Evolutionary conservation across 2,888 invertebrate species (phyloP), one percentile per base, ranked within the genome.

Genomic region (Lamellibrachia satsuma): DNA sequence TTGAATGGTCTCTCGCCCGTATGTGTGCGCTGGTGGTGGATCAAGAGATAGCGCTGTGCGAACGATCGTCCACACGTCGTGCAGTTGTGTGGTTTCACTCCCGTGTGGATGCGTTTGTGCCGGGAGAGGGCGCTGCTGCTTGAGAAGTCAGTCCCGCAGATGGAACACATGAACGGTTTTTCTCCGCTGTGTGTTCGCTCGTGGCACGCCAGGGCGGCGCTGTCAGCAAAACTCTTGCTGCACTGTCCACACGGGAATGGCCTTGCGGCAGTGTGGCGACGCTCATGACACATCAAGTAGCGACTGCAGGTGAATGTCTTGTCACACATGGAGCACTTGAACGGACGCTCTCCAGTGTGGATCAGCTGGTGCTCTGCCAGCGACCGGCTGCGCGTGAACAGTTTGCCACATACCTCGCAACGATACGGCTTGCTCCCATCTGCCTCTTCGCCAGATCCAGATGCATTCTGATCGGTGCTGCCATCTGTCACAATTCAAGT

Each of bases 11-110:
- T n/a, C n/a, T 91, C 91, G 39, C 91, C 91, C 2, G 91, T 91
- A n/a, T 91, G 91, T 15, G 91, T 91, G 57, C 91, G 91, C 57
- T 91, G 91, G 55, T 91, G 91, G 27, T 91, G 91, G 55, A 55
- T 52, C 9, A 91, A 52, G 11, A 91, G 52, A 22, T 91, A 91
- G 91, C 55, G 91, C 27, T 91, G 91, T 55, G 55, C 57, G 15
- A 91, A 91, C n/a, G 91, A 91, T 22, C 91, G 52, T 2, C 55
- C 39, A 52, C 91, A 91, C 8, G 52, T 52, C 4, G 91, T 55
- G 11, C 91, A 91, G 7, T 91, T 52, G n/a, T 91, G 57, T 15
- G 91, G 91, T 39, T 57, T 52, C 52, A 91, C 55, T 2, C 91
- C 91, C 0, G 91, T 91, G 91, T 91, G 91, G 52, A 91, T 91